These are phyloP conservation scores for Spea hammondii DNA, from an alignment of 2,797 vertebrate genomes.

Conservation along the genomic window DNA sequence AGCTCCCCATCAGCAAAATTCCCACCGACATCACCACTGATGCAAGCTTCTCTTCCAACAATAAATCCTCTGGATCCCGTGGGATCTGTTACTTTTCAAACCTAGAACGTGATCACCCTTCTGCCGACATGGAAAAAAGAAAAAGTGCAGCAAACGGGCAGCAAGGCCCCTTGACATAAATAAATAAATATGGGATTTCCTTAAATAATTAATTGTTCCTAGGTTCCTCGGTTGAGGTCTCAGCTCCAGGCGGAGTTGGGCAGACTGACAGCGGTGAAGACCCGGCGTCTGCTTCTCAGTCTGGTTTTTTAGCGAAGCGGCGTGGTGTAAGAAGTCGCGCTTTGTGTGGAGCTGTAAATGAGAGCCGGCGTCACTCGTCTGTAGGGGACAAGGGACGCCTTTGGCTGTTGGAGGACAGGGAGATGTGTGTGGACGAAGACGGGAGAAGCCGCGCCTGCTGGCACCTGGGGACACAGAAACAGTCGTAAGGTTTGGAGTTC, in stretches of 20 bases:
- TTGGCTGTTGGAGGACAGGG: constrained; percentile 70
- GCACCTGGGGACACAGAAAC: constrained; percentile 71
- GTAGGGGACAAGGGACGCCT: constrained; percentile 58
- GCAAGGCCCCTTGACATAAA: constrained; percentile 21
- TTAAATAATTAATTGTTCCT: constrained; percentile 30
- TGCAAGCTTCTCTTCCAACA: constrained; percentile 5
- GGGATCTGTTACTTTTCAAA: background rate
- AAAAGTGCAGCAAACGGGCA: background rate
- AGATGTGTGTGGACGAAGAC: constrained; percentile 76
- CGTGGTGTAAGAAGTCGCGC: constrained; percentile 41
- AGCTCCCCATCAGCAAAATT: background rate
- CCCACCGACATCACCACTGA: background rate
- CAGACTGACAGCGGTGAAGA: constrained; percentile 27
- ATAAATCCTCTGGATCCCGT: background rate
- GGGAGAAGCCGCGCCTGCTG: constrained; percentile 73
- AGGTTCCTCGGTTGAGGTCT: constrained; percentile 33
- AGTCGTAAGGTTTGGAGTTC: background rate
- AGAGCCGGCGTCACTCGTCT: constrained; percentile 69
- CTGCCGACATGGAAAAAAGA: background rate
- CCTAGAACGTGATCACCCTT: background rate
- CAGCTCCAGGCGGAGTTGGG: constrained; percentile 57
- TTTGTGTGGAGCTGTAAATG: background rate
- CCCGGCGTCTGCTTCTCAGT: background rate
- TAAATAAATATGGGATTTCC: constrained; percentile 46
- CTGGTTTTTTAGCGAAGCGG: constrained; percentile 7